Conservation (phyloP, 1,140 invertebrate species). For the Oppia nitens region DNA sequence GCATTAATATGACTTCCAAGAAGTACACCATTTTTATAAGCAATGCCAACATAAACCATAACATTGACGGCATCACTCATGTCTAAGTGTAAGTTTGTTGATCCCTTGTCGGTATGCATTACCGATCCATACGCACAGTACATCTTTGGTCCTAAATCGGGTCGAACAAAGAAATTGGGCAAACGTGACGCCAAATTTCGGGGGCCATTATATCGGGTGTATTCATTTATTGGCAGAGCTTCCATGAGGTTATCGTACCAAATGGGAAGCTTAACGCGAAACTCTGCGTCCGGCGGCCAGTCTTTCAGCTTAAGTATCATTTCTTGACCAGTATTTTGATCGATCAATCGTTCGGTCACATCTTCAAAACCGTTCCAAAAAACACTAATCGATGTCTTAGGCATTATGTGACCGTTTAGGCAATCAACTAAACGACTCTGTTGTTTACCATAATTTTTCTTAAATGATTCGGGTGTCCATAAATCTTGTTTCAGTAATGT, state of each 20-base stretch:
- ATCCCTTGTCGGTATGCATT: constrained; percentile 46
- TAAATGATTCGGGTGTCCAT: constrained; percentile 81
- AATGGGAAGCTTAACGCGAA: constrained; percentile 63
- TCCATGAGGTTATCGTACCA: constrained; percentile 85
- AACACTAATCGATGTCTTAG: constrained; percentile 70
- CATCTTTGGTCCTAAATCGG: constrained; percentile 94
- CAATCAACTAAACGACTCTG: constrained; percentile 55
- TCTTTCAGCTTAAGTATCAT: constrained; percentile 90
- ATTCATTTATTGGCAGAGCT: constrained; percentile 70
- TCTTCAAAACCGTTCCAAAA: constrained; percentile 95
- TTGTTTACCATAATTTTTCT: constrained; percentile 31
- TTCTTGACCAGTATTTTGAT: constrained; percentile 37
- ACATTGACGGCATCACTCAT: constrained; percentile 95
- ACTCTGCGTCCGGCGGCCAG: constrained; percentile 90
- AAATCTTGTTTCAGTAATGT: constrained; percentile 55
- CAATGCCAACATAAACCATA: constrained; percentile 87
- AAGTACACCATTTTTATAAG: neutral
- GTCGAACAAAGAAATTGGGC: constrained; percentile 81
- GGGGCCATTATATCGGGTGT: constrained; percentile 68
- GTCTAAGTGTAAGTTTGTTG: constrained; percentile 90
- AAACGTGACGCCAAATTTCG: constrained; percentile 76
- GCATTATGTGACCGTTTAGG: constrained; percentile 55
- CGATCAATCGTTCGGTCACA: constrained; percentile 34
- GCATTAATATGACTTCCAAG: constrained; percentile 34
- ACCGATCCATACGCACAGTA: constrained; percentile 84